Conservation (phyloP, 2,113 vertebrate genomes). For the Origma solitaria region DNA sequence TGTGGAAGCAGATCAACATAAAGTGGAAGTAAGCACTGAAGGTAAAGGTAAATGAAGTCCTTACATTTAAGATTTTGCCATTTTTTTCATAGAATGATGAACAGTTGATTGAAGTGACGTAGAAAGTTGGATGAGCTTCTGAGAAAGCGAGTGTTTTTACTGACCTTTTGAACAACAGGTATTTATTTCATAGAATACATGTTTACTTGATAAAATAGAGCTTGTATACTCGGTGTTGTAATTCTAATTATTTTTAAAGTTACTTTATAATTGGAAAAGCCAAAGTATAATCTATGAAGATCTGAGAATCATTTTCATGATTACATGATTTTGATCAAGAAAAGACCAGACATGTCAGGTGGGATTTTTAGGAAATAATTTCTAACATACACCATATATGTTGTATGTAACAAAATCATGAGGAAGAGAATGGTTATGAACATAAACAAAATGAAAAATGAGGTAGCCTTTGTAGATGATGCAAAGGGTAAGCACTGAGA, state of each 20-base stretch:
- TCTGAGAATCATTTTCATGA: neutral
- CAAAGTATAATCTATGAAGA: neutral
- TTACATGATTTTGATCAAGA: neutral
- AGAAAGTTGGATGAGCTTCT: neutral
- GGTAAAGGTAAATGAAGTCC: neutral
- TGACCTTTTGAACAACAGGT: neutral
- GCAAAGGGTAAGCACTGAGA: neutral
- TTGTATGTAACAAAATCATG: neutral
- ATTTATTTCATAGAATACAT: neutral
- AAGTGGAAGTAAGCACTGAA: neutral
- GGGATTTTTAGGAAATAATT: neutral
- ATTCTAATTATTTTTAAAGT: neutral
- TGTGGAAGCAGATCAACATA: neutral
- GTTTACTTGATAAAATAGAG: neutral
- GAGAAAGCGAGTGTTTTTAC: neutral
- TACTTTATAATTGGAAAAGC: neutral
- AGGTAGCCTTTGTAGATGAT: neutral
- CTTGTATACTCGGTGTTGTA: neutral
- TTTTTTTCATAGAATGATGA: neutral
- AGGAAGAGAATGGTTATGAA: neutral
- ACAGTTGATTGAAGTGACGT: neutral
- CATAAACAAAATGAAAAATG: neutral
- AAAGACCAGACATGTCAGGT: neutral
- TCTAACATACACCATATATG: neutral
- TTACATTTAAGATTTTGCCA: neutral